These are phyloP conservation scores for Podargus strigoides DNA, from an alignment of 2,797 vertebrate species.

Conservation along the genomic window DNA sequence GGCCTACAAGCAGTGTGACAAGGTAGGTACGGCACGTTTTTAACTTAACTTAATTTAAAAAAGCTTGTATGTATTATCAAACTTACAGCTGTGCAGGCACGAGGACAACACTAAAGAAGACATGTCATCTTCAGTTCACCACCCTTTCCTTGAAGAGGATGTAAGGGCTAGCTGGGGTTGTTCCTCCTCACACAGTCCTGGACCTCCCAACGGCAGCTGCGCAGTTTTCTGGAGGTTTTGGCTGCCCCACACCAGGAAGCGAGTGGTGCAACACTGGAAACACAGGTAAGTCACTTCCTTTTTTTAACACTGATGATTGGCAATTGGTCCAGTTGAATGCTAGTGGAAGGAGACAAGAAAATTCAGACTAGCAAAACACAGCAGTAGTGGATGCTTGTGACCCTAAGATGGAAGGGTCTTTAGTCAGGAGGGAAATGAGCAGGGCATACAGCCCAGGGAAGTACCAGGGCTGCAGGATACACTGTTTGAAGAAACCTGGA, in stretches of 20 bases:
- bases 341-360: not conserved
- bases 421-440: not conserved
- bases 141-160: not conserved
- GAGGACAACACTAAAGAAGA: rapidly evolving
- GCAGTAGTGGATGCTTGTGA: not conserved
- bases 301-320: not conserved
- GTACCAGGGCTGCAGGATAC: rapidly evolving
- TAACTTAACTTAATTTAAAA: too few relatives aligned
- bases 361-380: not conserved
- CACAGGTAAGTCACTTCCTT: not conserved
- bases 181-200: rapidly evolving
- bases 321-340: rapidly evolving
- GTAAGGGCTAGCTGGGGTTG: not conserved
- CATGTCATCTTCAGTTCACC: rapidly evolving
- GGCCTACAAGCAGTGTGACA: not conserved
- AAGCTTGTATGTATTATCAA: rapidly evolving
- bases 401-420: not conserved
- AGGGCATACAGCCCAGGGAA: not conserved
- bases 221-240: not conserved
- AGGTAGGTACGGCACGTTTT: not conserved
- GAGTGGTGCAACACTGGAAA: not conserved
- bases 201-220: not conserved
- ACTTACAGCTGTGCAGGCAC: not conserved
- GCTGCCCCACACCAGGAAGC: not conserved
- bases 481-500: too few relatives aligned